Conservation (phyloP, 2,113 vertebrate genomes). For the Epinephelus fuscoguttatus region DNA sequence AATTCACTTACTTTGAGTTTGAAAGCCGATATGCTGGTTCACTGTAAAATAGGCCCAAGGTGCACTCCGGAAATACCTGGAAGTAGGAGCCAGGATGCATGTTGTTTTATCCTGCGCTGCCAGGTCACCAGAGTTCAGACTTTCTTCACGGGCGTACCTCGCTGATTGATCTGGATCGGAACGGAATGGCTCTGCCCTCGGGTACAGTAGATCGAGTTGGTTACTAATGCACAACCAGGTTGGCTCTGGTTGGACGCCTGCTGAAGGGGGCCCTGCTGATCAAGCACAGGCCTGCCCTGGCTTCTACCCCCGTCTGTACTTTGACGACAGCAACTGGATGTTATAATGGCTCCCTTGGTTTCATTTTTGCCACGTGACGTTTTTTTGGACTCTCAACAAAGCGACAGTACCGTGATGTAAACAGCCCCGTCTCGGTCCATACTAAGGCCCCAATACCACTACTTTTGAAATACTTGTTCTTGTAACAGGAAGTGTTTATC, state of each 20-base stretch:
- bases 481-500: conserved; percentile 61
- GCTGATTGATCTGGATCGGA: conserved; percentile 70
- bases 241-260: conserved; percentile 47
- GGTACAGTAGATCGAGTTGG: conserved; percentile 50
- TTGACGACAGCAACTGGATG: conserved; percentile 37
- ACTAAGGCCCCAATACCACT: conserved; percentile 31
- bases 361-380: conserved; percentile 25
- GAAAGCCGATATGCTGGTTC: conserved; percentile 74
- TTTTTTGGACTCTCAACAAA: conserved; percentile 51
- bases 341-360: conserved; percentile 41
- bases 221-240: conserved; percentile 46
- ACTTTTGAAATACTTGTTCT: conserved; percentile 51
- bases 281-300: conserved; percentile 57
- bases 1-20: conserved; percentile 69
- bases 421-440: conserved; percentile 18
- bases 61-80: conserved; percentile 81
- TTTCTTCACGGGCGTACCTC: conserved; percentile 68
- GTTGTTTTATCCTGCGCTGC: conserved; percentile 71
- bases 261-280: conserved; percentile 59
- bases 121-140: conserved; percentile 73
- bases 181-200: conserved; percentile 50
- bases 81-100: conserved; percentile 62
- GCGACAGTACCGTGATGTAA: conserved; percentile 26
- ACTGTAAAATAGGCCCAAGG: conserved; percentile 77
- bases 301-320: conserved; percentile 22